These are phyloP conservation scores for Ophion costatus DNA, from an alignment of 2,888 invertebrate genomes.

Conservation along the genomic window DNA sequence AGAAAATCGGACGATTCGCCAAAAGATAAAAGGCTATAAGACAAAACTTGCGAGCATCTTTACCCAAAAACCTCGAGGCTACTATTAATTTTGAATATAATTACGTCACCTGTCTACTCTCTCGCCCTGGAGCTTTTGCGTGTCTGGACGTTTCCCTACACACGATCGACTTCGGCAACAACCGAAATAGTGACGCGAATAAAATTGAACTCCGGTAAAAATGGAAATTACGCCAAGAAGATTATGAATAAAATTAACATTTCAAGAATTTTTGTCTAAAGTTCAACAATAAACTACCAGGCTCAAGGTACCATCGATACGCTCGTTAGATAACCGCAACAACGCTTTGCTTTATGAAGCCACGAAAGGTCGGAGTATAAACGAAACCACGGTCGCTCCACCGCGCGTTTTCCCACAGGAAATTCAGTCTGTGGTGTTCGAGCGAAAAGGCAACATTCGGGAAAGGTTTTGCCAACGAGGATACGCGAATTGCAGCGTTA, in stretches of 20 bases:
- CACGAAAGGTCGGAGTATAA: slow-evolving; percentile 43
- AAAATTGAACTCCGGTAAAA: too few relatives aligned
- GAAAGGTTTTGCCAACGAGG: slow-evolving; percentile 72
- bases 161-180: too few relatives aligned
- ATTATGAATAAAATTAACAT: neutral
- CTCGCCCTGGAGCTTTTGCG: too few relatives aligned
- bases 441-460: slow-evolving; percentile 52
- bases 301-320: neutral
- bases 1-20: slow-evolving; percentile 74
- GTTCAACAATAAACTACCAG: neutral
- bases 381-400: slow-evolving; percentile 56
- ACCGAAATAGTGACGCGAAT: too few relatives aligned
- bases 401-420: slow-evolving; percentile 60
- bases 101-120: too few relatives aligned
- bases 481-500: slow-evolving; percentile 74
- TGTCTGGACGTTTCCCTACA: too few relatives aligned
- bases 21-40: slow-evolving; percentile 71
- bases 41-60: slow-evolving; percentile 56
- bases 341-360: slow-evolving; percentile 40
- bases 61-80: slow-evolving; percentile 71
- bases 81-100: slow-evolving; percentile 80
- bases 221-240: too few relatives aligned
- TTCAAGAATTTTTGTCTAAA: slow-evolving; percentile 58
- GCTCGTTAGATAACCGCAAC: slow-evolving; percentile 31
- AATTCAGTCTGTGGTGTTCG: slow-evolving; percentile 61